Base-by-base conservation (phyloP, 2,797 vertebrate genomes). In the Cuculus canorus region DNA sequence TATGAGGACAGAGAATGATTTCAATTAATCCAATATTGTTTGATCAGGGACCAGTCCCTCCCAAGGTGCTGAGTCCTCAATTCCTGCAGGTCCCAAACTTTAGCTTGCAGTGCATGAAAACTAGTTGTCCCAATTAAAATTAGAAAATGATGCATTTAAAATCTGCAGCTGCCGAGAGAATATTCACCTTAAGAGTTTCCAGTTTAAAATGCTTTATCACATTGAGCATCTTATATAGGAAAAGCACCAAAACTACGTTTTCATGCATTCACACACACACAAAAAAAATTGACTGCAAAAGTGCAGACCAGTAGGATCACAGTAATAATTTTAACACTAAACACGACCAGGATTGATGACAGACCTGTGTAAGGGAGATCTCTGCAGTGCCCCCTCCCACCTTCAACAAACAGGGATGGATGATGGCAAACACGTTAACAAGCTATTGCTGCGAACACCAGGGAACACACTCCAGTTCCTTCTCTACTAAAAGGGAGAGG, bases 41-140 rank as follows among this genome's bases (percentile, higher is more conserved):
- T 88, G 93, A 95, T 85, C 88, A 92, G 63, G 79, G 82, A 72
- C 66, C 45, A 41, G 86, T 96, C 88, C 88, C 82, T 93, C 83
- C 88, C 90, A 87, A 95, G 83, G 90, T 96, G 93, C 95, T 19
- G 82, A 93, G 82, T 92, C 83, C 93, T 96, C 81, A 75, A 87
- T 88, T 94, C 86, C 95, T 85, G 60, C 76, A 78, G 69, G 71
- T 84, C 75, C 92, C 81, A 85, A 52, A 33, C 80, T 7, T 37
- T 11, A 61, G 68, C 12, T 30, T 71, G 53, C 1, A 28, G 35
- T 28, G 80, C 59, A 73, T 71, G 53, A 86, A 93, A 94, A 83
- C 53, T 30, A 41, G 41, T 8, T 60, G 82, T 84, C 77, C 94
- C 68, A 92, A 95, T 93, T 94, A 90, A 95, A 93, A 88, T 0